A percentile compares a stretch with the other conserved stretches of the same genome.
These are phyloP conservation scores for Archivesica marissinica DNA, from an alignment of 1,140 invertebrate genomes.

Conservation along the genomic window DNA sequence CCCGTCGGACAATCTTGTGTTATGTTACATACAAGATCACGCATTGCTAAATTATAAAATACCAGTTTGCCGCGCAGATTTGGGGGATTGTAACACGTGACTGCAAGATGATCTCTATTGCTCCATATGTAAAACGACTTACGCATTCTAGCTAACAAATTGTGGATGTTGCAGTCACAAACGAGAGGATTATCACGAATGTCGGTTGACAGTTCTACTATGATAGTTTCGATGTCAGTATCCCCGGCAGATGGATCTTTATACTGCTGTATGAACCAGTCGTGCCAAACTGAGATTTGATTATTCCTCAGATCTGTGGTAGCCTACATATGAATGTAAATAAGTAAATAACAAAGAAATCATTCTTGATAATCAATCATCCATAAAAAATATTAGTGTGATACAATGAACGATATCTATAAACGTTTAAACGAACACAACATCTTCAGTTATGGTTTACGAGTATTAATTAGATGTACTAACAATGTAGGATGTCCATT, in stretches of 20 bases:
- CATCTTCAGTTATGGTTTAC: no score
- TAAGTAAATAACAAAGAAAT: no score
- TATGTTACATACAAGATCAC: slow-evolving; percentile 65
- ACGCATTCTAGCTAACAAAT: slow-evolving; percentile 38
- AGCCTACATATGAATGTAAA: slow-evolving; percentile 5
- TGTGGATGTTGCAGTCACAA: slow-evolving; percentile 67
- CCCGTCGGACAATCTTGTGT: slow-evolving; percentile 62
- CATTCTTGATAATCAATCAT: no score
- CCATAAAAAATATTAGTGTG: no score
- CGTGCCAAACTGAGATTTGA: slow-evolving; percentile 21
- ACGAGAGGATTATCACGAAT: slow-evolving; percentile 57
- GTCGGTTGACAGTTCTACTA: slow-evolving; percentile 57
- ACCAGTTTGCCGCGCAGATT: slow-evolving; percentile 43
- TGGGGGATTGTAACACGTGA: slow-evolving; percentile 55
- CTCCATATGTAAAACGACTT: slow-evolving; percentile 58
- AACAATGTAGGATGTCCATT: no score
- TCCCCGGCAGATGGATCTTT: background rate
- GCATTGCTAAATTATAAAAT: slow-evolving; percentile 59
- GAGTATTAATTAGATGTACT: no score
- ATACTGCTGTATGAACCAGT: slow-evolving; percentile 41
- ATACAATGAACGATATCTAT: no score
- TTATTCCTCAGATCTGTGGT: slow-evolving; percentile 37
- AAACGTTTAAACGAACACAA: no score
- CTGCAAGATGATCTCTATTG: slow-evolving; percentile 28
- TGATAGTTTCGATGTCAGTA: slow-evolving; percentile 2